These are phyloP conservation scores for Hippocampus zosterae DNA, from an alignment of 2,113 vertebrate species.

Conservation along the genomic window DNA sequence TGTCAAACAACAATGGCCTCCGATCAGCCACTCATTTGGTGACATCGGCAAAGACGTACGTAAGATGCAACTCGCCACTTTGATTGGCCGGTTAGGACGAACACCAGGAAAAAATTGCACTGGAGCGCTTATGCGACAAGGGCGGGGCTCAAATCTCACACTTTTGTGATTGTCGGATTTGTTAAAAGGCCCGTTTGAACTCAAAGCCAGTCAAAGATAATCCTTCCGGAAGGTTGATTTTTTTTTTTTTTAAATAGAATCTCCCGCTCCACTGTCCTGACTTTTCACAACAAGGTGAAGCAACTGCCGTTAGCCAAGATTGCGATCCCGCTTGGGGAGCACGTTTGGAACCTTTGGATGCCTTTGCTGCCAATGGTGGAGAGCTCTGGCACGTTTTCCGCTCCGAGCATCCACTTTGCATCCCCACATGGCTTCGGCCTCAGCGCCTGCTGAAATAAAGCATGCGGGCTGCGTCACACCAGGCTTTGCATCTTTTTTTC, in stretches of 20 bases:
- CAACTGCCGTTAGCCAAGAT: background rate
- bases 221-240: too few species aligned
- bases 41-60: slow-evolving; percentile 8
- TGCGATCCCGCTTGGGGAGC: background rate
- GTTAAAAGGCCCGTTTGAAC: too few species aligned
- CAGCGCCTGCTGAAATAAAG: slow-evolving; percentile 42
- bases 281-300: background rate
- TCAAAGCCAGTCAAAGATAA: too few species aligned
- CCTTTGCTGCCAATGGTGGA: background rate
- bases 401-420: slow-evolving; percentile 9
- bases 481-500: slow-evolving; percentile 65
- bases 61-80: too few species aligned
- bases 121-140: too few species aligned
- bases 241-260: too few species aligned
- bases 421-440: slow-evolving; percentile 26
- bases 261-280: too few species aligned
- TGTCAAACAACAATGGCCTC: slow-evolving; percentile 70
- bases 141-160: too few species aligned
- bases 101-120: too few species aligned
- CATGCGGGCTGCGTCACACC: slow-evolving; percentile 34
- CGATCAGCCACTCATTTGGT: slow-evolving; percentile 56
- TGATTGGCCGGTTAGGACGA: too few species aligned
- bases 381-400: background rate
- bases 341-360: background rate
- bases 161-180: too few species aligned